phyloP scores from a whole-genome alignment of 1,140 invertebrate species.

The Eriocheir sinensis region DNA sequence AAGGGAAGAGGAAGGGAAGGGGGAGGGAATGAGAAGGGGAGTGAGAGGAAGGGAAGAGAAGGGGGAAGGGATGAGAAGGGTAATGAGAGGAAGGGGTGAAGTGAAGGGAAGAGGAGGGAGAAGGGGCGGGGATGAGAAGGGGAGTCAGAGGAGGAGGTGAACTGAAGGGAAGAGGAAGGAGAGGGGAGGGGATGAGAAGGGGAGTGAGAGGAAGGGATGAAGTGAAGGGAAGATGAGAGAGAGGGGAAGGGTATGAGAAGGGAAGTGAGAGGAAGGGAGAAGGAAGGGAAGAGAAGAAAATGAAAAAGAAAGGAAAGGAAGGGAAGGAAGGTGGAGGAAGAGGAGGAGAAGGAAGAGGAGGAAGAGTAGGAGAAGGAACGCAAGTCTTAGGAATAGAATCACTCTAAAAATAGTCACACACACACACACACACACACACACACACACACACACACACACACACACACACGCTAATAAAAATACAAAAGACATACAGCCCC shows the following conservation, averaged over 20 bases:
- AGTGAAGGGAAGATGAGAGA: neutral
- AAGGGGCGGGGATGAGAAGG: neutral
- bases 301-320: neutral
- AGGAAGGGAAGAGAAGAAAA: neutral
- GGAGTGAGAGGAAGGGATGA: neutral
- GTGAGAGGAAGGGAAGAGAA: neutral
- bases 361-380: too few species aligned
- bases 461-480: constrained; percentile 8
- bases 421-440: too few species aligned
- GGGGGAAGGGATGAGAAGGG: neutral
- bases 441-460: too few species aligned
- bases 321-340: neutral
- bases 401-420: too few species aligned
- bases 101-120: neutral
- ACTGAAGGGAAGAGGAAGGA: neutral
- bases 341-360: too few species aligned
- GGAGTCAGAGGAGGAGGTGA: too few species aligned
- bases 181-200: neutral
- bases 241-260: neutral
- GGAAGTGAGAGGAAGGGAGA: constrained; percentile 18
- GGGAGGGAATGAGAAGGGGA: neutral
- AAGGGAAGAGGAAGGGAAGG: neutral
- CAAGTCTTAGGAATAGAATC: too few species aligned
- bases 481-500: neutral
- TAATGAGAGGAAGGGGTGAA: neutral